Conservation (phyloP, 2,113 vertebrate genomes). For the Mystacornis crossleyi region DNA sequence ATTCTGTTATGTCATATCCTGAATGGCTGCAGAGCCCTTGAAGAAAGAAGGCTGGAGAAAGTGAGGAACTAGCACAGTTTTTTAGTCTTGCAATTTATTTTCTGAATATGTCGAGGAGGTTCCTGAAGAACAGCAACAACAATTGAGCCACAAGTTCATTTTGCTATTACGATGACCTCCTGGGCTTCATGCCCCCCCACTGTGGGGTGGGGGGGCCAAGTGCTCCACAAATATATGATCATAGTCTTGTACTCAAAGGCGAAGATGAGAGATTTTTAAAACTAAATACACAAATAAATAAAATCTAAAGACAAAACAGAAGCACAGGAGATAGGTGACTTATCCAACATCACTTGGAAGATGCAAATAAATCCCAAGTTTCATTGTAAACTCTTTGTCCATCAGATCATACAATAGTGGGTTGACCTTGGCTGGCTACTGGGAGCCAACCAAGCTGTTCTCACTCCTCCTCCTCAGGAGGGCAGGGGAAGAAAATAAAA, state of each 20-base stretch:
- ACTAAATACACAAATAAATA: not conserved
- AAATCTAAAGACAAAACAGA: not conserved
- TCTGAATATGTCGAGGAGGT: not conserved
- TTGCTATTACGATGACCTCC: not conserved
- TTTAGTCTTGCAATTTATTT: not conserved
- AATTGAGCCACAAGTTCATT: not conserved
- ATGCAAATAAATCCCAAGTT: not conserved
- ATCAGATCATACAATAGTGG: not conserved
- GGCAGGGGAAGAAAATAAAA: not conserved
- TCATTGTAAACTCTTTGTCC: not conserved
- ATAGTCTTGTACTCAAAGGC: not conserved
- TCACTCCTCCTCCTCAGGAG: not conserved
- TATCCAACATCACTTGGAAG: not conserved
- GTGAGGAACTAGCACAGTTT: not conserved
- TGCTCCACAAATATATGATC: not conserved
- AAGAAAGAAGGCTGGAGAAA: not conserved
- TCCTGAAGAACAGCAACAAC: not conserved
- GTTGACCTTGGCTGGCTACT: not conserved
- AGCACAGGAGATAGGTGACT: not conserved
- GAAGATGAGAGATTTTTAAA: not conserved
- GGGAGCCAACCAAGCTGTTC: not conserved
- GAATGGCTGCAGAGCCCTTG: not conserved
- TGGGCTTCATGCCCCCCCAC: accelerated
- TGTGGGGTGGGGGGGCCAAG: not conserved
- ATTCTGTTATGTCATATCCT: accelerated